Evolutionary conservation across 2,888 invertebrate species (phyloP).

Genomic region (Drosophila paranaensis): DNA sequence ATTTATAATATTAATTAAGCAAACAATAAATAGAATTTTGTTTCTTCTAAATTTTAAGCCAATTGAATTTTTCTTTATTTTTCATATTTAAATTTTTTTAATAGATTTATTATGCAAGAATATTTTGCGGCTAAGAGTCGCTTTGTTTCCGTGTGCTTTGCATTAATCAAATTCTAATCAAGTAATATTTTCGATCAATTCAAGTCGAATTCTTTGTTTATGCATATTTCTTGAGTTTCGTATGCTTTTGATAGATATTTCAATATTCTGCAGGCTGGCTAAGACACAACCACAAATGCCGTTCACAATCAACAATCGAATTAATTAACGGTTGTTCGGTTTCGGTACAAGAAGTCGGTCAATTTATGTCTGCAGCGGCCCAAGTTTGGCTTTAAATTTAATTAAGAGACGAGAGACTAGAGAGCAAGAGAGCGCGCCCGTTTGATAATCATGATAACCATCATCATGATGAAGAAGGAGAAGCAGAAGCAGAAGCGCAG

Average conservation of each 20-base stretch:
- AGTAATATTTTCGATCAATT: neutral
- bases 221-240: constrained; percentile 3
- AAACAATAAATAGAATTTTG: neutral
- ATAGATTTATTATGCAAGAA: constrained; percentile 3
- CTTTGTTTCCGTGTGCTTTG: neutral
- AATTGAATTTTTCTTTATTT: neutral
- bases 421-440: constrained; percentile 13
- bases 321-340: constrained; percentile 73
- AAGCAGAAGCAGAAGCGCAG: neutral
- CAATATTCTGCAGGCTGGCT: neutral
- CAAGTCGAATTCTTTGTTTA: constrained; percentile 4
- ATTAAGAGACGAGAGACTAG: constrained; percentile 51
- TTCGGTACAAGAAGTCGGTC: constrained; percentile 74
- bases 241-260: neutral
- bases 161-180: constrained; percentile 20
- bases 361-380: constrained; percentile 43
- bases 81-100: neutral
- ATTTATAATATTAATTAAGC: neutral
- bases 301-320: constrained; percentile 55
- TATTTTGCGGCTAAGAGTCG: neutral
- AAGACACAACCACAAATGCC: constrained; percentile 13
- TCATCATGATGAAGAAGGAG: neutral
- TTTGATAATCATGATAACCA: constrained; percentile 14
- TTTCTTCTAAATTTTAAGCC: neutral
- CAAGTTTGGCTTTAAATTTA: constrained; percentile 67